phyloP scores from a whole-genome alignment of 2,888 invertebrate genomes.

The Caradrina kadenii region DNA sequence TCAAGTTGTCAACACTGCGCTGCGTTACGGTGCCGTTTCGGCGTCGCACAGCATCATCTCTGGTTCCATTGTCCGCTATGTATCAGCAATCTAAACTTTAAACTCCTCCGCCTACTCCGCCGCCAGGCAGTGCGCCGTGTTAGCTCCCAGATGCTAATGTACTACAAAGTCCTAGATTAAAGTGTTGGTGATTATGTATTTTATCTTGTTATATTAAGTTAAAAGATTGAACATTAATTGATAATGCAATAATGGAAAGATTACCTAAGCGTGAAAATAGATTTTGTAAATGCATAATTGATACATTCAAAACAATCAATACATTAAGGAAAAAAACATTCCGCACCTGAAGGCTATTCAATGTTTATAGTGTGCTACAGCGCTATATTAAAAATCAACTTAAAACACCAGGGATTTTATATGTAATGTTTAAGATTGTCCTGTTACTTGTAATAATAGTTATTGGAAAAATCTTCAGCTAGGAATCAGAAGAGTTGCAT shows the following conservation, averaged over 20 bases:
- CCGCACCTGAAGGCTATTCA: constrained; percentile 1
- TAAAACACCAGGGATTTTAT: not conserved
- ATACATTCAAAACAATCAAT: too few relatives aligned
- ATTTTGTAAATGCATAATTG: constrained; percentile 24
- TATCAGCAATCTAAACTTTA: not conserved
- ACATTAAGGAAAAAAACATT: not conserved
- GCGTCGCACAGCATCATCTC: too few relatives aligned
- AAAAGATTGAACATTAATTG: constrained; percentile 41
- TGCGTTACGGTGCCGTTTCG: too few relatives aligned
- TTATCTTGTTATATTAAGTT: constrained; percentile 19
- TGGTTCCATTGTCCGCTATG: too few relatives aligned
- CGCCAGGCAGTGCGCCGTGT: not conserved
- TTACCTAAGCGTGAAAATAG: constrained; percentile 28
- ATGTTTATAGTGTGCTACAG: not conserved
- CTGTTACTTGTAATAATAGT: constrained; percentile 27
- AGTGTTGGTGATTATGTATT: constrained; percentile 24
- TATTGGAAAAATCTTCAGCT: constrained; percentile 9
- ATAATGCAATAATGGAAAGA: constrained; percentile 17
- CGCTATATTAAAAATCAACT: not conserved
- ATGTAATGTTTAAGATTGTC: constrained; percentile 33
- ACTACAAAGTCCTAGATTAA: not conserved
- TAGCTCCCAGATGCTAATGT: not conserved
- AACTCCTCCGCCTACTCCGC: not conserved
- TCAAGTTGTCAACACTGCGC: too few relatives aligned
- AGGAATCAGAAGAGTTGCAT: constrained; percentile 38